Conservation (phyloP, 2,113 vertebrate genomes). For the Tringa solitaria region DNA sequence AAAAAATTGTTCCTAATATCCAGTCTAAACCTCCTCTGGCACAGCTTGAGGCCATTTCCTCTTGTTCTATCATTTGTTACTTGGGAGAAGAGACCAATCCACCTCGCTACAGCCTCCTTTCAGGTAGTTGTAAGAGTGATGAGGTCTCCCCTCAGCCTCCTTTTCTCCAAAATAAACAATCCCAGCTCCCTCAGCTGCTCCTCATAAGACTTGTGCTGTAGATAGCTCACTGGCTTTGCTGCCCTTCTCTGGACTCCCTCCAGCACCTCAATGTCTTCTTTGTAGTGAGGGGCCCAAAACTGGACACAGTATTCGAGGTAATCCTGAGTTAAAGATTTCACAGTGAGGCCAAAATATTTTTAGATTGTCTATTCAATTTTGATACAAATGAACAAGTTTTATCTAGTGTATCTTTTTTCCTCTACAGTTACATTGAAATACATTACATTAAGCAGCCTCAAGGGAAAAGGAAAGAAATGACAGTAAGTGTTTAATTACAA, state of each 20-base stretch:
- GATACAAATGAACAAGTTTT: neutral
- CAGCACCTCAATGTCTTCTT: neutral
- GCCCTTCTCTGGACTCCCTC: neutral
- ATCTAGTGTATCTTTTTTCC: neutral
- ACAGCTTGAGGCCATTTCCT: neutral
- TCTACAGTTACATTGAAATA: constrained; percentile 74
- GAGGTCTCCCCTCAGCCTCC: neutral
- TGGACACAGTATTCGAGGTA: neutral
- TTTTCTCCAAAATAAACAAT: neutral
- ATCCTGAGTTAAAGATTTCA: neutral
- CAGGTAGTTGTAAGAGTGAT: neutral
- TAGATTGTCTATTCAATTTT: neutral
- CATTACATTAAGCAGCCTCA: constrained; percentile 72
- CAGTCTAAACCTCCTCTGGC: neutral
- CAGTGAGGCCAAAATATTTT: neutral
- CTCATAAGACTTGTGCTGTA: neutral
- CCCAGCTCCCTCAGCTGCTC: neutral
- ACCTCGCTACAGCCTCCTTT: neutral
- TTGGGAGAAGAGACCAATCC: neutral
- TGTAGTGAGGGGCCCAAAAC: neutral
- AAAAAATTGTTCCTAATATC: neutral
- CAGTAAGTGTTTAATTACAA: constrained; percentile 59
- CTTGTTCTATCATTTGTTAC: neutral
- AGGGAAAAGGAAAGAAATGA: constrained; percentile 69
- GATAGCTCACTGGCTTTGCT: neutral